phyloP scores from a whole-genome alignment of 2,797 vertebrate species.

The Centropyge bicolor region DNA sequence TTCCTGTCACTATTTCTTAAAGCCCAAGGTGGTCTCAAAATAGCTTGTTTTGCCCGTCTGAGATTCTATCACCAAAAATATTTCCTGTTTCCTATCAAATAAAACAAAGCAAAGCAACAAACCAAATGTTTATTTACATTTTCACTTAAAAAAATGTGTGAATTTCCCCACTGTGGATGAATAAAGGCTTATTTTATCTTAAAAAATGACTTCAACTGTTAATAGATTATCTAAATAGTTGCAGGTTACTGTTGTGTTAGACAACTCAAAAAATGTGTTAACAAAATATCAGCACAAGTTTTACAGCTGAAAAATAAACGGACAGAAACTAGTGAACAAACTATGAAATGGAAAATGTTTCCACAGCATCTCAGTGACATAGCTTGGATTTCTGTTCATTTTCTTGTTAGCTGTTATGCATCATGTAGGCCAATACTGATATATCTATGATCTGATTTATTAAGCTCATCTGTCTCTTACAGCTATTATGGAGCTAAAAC shows the following conservation, averaged over 20 bases:
- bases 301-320: neutral
- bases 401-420: neutral
- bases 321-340: too few species aligned
- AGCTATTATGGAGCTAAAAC: neutral
- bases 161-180: too few species aligned
- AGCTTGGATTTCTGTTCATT: neutral
- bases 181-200: too few species aligned
- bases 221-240: too few species aligned
- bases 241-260: neutral
- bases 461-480: too few species aligned
- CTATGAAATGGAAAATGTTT: too few species aligned
- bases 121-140: neutral
- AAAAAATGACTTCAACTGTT: too few species aligned
- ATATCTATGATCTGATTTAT: neutral
- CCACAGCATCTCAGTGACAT: neutral
- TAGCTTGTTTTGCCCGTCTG: neutral
- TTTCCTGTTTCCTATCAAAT: neutral
- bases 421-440: neutral
- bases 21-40: neutral
- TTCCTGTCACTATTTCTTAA: neutral
- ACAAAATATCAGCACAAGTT: too few species aligned
- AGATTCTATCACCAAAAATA: neutral
- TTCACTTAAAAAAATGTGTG: neutral
- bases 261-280: too few species aligned
- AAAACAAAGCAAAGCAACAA: neutral